phyloP scores from a whole-genome alignment of 2,888 invertebrate species.

The Chaitophorus viminalis region DNA sequence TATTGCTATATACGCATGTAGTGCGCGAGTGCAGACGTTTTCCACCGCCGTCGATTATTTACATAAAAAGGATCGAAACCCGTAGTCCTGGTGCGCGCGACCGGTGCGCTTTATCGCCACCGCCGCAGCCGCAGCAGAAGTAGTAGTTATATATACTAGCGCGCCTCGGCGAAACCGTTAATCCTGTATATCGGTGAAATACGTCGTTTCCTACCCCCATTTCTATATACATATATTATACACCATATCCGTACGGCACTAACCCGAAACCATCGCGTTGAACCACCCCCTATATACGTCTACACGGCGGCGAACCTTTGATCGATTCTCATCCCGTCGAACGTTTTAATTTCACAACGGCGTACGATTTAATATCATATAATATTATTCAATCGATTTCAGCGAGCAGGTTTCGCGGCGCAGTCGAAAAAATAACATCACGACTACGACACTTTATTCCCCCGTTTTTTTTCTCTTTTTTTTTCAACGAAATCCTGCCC shows the following conservation, averaged over 20 bases:
- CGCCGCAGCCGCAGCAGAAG: background rate
- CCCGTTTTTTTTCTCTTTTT: background rate
- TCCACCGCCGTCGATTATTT: background rate
- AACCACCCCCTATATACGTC: no score
- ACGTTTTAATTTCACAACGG: no score
- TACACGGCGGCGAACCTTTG: no score
- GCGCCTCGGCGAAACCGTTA: background rate
- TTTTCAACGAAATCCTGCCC: background rate
- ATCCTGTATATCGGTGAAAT: no score
- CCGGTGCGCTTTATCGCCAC: constrained; percentile 21
- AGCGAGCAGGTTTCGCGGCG: background rate
- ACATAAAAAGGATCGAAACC: constrained; percentile 29
- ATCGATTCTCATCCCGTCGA: no score
- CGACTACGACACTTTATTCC: background rate
- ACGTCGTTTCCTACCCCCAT: background rate
- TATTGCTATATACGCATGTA: background rate
- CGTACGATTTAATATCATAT: background rate
- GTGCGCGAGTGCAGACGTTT: background rate
- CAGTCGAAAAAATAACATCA: background rate
- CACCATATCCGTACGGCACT: background rate
- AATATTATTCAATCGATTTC: background rate
- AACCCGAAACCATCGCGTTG: no score
- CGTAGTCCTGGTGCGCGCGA: background rate
- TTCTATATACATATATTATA: background rate
- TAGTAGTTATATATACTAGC: background rate